Conservation (phyloP, 2,888 invertebrate species). For the Apotomis betuletana region DNA sequence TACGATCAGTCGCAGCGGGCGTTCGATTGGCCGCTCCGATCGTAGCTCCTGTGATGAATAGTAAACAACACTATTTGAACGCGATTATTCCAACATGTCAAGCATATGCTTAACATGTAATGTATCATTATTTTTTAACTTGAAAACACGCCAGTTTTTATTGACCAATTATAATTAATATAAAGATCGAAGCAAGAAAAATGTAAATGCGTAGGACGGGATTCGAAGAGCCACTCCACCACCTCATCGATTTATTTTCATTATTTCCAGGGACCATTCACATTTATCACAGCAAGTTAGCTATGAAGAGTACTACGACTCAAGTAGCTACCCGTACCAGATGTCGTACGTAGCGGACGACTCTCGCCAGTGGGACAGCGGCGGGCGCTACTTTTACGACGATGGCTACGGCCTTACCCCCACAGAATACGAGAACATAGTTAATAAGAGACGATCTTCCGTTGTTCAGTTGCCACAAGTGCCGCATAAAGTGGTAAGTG, state of each 20-base stretch:
- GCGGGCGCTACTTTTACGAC: constrained; percentile 82
- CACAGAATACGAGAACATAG: constrained; percentile 83
- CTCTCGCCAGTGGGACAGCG: constrained; percentile 89
- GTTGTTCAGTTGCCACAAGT: constrained; percentile 80
- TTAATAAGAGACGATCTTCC: constrained; percentile 81
- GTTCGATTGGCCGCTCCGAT: no score
- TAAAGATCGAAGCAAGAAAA: no score
- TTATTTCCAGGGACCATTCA: constrained; percentile 75
- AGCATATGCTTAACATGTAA: no score
- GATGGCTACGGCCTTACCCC: constrained; percentile 76
- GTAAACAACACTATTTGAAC: no score
- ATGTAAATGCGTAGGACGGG: no score
- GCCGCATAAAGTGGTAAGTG: constrained; percentile 72
- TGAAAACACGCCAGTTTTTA: no score
- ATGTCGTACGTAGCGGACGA: constrained; percentile 83
- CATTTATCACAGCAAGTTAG: constrained; percentile 79
- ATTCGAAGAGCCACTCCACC: no score
- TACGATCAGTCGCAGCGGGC: no score
- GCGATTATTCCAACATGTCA: no score
- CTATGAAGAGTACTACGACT: constrained; percentile 87
- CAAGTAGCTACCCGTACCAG: constrained; percentile 85
- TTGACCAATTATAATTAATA: no score
- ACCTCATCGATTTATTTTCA: neutral
- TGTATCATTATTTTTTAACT: no score
- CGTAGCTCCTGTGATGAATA: no score